Evolutionary conservation across 2,797 vertebrate genomes (phyloP).

Genomic region (Siniperca scherzeri): DNA sequence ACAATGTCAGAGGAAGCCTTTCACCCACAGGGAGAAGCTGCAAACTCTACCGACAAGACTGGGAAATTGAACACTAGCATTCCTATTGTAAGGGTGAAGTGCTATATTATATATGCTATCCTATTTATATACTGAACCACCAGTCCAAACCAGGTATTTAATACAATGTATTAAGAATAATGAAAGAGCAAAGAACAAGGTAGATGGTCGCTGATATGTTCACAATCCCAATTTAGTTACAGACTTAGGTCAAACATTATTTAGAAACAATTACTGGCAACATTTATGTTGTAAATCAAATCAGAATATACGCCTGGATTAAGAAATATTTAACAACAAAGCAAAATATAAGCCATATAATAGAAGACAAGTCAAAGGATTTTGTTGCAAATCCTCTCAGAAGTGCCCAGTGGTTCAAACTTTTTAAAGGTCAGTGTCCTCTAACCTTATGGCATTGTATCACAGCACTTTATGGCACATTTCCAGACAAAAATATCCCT

Average conservation of each 20-base stretch:
- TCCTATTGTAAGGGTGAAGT: background rate
- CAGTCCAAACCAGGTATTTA: background rate
- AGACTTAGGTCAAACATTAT: background rate
- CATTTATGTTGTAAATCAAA: background rate
- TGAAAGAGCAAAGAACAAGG: background rate
- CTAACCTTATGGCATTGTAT: background rate
- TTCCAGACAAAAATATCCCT: background rate
- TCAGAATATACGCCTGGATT: background rate
- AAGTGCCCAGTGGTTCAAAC: background rate
- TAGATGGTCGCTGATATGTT: background rate
- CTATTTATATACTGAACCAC: background rate
- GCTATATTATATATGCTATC: background rate
- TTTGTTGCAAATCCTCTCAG: background rate
- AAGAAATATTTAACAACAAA: background rate
- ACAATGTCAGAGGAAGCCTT: slow-evolving; percentile 36
- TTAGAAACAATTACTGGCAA: background rate
- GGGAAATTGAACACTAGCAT: background rate
- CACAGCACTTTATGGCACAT: background rate
- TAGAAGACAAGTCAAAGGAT: background rate
- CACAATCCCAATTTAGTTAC: background rate
- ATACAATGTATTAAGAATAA: background rate
- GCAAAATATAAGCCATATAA: fast-evolving
- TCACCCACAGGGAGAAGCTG: background rate
- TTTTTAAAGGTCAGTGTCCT: background rate
- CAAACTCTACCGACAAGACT: background rate